phyloP scores from a whole-genome alignment of 30 jellyfish, hydroid and myxozoan species.

The Aurelia sp. region DNA sequence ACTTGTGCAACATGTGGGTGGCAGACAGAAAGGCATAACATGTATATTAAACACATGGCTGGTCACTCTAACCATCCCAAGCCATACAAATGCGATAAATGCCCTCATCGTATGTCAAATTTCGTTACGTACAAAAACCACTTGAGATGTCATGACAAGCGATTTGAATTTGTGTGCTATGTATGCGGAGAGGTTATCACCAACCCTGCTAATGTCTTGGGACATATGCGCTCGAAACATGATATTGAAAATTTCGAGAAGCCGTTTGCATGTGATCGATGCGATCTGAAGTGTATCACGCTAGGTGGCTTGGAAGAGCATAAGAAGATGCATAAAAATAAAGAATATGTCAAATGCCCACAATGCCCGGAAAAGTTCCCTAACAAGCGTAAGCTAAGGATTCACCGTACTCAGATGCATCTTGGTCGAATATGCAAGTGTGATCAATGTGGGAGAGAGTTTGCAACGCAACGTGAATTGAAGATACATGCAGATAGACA shows the following conservation, averaged over 20 bases:
- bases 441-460: conserved; percentile 7
- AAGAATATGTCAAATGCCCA: not conserved
- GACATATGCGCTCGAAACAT: conserved; percentile 13
- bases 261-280: conserved; percentile 18
- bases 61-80: conserved; percentile 28
- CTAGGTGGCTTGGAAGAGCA: conserved; percentile 29
- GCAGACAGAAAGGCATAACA: not conserved
- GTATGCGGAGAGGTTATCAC: conserved; percentile 14
- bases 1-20: conserved; percentile 9
- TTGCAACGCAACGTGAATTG: not conserved
- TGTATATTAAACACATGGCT: conserved; percentile 22
- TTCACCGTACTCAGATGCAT: conserved; percentile 3
- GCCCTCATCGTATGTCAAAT: conserved; percentile 4
- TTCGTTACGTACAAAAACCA: not conserved
- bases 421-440: not conserved
- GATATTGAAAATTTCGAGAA: not conserved
- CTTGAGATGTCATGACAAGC: conserved; percentile 7
- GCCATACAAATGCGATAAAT: conserved; percentile 23
- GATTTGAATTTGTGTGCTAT: conserved; percentile 4
- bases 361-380: conserved; percentile 28
- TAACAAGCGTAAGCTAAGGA: not conserved
- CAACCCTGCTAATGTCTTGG: not conserved
- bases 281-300: conserved; percentile 19
- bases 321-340: not conserved
- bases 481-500: not conserved